Conservation (phyloP, 1,140 invertebrate species). For the Diplogasteroides magnus region DNA sequence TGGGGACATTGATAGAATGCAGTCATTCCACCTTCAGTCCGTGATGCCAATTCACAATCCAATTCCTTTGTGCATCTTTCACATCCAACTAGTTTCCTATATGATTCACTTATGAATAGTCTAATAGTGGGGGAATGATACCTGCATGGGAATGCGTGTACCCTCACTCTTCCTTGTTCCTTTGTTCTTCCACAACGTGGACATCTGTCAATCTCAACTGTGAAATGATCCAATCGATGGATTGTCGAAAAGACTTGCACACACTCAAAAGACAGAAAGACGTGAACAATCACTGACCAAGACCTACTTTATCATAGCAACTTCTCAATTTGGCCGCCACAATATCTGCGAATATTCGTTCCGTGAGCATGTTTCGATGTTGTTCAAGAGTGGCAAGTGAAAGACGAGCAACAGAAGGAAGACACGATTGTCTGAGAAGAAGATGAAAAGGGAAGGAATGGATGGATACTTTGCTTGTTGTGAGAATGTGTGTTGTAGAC, state of each 20-base stretch:
- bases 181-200: slow-evolving; percentile 45
- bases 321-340: slow-evolving; percentile 49
- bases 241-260: slow-evolving; percentile 52
- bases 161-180: slow-evolving; percentile 45
- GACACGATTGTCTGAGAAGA: slow-evolving; percentile 33
- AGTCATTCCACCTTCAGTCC: slow-evolving; percentile 20
- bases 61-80: slow-evolving; percentile 47
- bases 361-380: slow-evolving; percentile 52
- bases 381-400: slow-evolving; percentile 42
- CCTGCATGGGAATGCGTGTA: slow-evolving; percentile 52
- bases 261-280: slow-evolving; percentile 32
- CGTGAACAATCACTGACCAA: not conserved
- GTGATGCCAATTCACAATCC: slow-evolving; percentile 47
- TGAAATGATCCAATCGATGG: slow-evolving; percentile 53
- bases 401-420: slow-evolving; percentile 46
- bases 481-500: slow-evolving; percentile 52
- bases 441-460: too few species aligned
- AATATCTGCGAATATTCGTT: slow-evolving; percentile 45
- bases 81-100: slow-evolving; percentile 50
- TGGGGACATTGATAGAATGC: slow-evolving; percentile 53
- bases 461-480: slow-evolving; percentile 13
- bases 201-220: slow-evolving; percentile 48
- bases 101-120: slow-evolving; percentile 8
- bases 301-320: slow-evolving; percentile 44
- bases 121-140: slow-evolving; percentile 20